Evolutionary conservation across 2,888 invertebrate genomes (phyloP), one percentile per base, ranked within the genome.

Genomic region (Stenodema calcarata): DNA sequence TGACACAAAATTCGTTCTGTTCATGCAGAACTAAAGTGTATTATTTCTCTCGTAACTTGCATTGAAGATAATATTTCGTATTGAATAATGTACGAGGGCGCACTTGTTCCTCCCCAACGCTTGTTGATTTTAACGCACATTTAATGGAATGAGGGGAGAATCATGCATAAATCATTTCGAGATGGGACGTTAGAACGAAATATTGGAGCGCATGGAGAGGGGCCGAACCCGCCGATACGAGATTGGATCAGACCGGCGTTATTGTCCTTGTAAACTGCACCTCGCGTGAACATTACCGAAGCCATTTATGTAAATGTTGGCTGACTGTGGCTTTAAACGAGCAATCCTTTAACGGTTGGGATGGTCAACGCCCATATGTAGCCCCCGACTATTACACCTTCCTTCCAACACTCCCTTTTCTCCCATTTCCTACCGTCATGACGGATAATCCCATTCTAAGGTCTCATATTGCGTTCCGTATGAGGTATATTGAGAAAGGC

Each of bases 221-320:
- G 41, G 41, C 35, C 35, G 16, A 3, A 4, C 30, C 27, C 69
- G 11, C 82, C 47, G 42, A 41, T 69, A 82, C 69, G 82, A 82
- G 82, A 82, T 82, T 82, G 69, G 82, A 82, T 82, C 82, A 42
- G 82, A n/a, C 62, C 69, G n/a, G 14, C 82, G 62, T 69, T 82
- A 82, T 82, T 62, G 54, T 69, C 82, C 82, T 82, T 82, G 82
- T 82, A 82, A 82, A 41, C 82, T 82, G 82, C 82, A 82, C 82
- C 62, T 82, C 69, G 35, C 27, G 78, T 42, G 41, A 78, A 44
- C 78, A 78, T 78, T 78, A 78, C 44, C 78, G 27, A 44, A 44
- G 35, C 78, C 44, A 78, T 78, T 78, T 78, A 78, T 78, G 78
- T 78, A 78, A 78, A 78, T 78, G 78, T 42, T 44, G 41, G 42